Percentiles rank a stretch among this genome's conserved stretches.
Conservation (phyloP, 2,888 invertebrate genomes). For the Eupithecia dodoneata region DNA sequence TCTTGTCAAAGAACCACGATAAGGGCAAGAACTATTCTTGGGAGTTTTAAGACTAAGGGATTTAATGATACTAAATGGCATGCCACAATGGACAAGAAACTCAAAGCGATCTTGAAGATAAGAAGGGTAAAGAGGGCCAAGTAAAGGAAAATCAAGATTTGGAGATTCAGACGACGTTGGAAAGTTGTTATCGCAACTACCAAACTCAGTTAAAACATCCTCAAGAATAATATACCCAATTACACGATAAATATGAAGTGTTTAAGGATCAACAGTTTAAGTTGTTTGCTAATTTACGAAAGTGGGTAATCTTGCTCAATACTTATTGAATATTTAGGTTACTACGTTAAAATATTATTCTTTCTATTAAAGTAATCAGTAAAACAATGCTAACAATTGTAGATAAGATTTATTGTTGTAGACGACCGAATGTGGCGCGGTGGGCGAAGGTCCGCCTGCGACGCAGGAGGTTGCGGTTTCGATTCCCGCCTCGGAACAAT, state of each 20-base stretch:
- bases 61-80: neutral
- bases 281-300: neutral
- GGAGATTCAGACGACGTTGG: neutral
- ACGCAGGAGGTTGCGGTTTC: too few species aligned
- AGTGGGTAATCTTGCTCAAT: neutral
- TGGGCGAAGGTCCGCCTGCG: too few species aligned
- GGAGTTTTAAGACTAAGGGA: neutral
- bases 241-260: neutral
- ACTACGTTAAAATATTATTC: neutral
- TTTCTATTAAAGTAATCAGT: neutral
- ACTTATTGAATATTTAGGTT: conserved; percentile 1
- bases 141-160: neutral
- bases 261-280: conserved; percentile 1
- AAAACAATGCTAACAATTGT: neutral
- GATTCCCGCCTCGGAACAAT: too few species aligned
- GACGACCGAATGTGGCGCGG: too few species aligned
- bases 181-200: neutral
- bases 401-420: too few species aligned
- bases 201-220: neutral
- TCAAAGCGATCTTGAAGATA: neutral
- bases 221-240: neutral
- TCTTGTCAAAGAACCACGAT: neutral
- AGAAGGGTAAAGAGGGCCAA: neutral
- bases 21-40: neutral
- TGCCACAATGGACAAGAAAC: neutral